A percentile compares a stretch with the other conserved stretches of the same genome.
Conservation (phyloP, 2,797 vertebrate species). For the Echiichthys vipera region DNA sequence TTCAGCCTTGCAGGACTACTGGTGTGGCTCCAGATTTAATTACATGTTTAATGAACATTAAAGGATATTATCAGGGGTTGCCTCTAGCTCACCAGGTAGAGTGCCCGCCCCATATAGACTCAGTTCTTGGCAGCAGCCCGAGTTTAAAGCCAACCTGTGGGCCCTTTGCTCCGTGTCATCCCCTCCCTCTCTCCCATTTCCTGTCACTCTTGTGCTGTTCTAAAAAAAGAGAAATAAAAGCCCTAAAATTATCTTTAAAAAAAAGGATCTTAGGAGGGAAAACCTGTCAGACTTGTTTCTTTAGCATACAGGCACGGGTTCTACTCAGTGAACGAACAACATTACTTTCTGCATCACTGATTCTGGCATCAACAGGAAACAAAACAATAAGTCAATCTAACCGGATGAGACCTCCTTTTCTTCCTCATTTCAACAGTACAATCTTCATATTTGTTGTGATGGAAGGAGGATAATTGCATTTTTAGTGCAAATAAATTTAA, state of each 20-base stretch:
- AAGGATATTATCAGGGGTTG: constrained; percentile 6
- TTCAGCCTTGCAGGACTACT: neutral
- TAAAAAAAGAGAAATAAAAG: too few relatives aligned
- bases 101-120: too few relatives aligned
- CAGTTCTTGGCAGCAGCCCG: too few relatives aligned
- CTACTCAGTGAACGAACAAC: constrained; percentile 9
- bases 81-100: too few relatives aligned
- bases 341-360: constrained; percentile 42
- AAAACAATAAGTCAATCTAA: constrained; percentile 15
- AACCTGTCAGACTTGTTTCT: constrained; percentile 54
- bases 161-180: too few relatives aligned
- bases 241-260: too few relatives aligned
- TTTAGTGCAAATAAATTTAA: neutral
- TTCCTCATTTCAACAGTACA: neutral
- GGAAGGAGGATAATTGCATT: neutral
- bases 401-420: neutral
- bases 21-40: neutral
- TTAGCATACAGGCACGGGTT: constrained; percentile 20
- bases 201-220: too few relatives aligned
- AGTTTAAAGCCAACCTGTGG: too few relatives aligned
- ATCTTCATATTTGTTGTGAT: neutral
- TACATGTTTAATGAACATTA: constrained; percentile 28
- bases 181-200: too few relatives aligned
- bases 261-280: too few relatives aligned
- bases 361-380: constrained; percentile 40